Evolutionary conservation across 2,888 invertebrate genomes (phyloP).

Genomic region (Drosophila tanythrix): DNA sequence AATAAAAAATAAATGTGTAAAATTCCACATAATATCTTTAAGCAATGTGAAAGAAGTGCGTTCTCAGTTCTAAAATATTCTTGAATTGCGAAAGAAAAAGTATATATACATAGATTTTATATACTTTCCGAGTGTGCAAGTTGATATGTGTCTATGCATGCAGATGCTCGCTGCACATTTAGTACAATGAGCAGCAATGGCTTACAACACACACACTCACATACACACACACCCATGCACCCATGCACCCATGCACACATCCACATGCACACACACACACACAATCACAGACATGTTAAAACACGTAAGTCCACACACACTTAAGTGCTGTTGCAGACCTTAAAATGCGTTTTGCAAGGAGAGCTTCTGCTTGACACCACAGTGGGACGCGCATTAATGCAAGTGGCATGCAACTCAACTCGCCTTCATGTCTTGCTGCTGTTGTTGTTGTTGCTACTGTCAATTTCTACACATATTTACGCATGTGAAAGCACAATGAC

Average conservation of each 20-base stretch:
- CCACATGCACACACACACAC: conserved; percentile 19
- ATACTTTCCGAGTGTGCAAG: background rate
- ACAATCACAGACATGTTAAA: background rate
- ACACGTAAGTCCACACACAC: conserved; percentile 14
- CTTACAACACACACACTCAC: conserved; percentile 37
- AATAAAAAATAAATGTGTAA: background rate
- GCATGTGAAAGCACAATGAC: conserved; percentile 51
- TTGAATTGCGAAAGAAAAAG: background rate
- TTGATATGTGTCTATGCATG: conserved; percentile 16
- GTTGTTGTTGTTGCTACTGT: conserved; percentile 15
- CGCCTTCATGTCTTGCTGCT: conserved; percentile 8
- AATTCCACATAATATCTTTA: background rate
- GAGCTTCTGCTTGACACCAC: conserved; percentile 18
- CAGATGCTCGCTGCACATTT: conserved; percentile 43
- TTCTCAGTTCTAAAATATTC: background rate
- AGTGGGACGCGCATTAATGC: conserved; percentile 15
- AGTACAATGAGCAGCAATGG: conserved; percentile 69
- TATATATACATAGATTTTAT: background rate
- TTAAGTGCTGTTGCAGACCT: conserved; percentile 25
- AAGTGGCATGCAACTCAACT: conserved; percentile 38
- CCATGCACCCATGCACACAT: conserved; percentile 4
- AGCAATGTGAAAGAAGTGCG: background rate
- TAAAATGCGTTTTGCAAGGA: conserved; percentile 18
- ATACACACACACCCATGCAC: no score
- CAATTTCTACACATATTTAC: conserved; percentile 56